phyloP scores from a whole-genome alignment of 2,888 invertebrate species.

The Heliconius hortense region DNA sequence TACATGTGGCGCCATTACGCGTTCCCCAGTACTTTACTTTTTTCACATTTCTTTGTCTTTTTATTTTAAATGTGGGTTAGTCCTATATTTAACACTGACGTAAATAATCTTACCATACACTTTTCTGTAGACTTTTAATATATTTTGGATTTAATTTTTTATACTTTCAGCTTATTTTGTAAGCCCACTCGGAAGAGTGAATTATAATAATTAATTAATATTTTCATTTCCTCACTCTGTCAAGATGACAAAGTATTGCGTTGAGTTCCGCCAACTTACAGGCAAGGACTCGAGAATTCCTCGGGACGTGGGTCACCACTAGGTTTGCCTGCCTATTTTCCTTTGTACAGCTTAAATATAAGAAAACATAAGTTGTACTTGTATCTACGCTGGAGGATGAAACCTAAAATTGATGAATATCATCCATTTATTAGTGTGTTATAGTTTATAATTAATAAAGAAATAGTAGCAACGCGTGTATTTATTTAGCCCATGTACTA shows the following conservation, averaged over 20 bases:
- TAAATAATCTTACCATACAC: not conserved
- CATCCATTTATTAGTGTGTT: too few species aligned
- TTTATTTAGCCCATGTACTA: too few species aligned
- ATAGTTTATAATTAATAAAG: too few species aligned
- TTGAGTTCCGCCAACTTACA: not conserved
- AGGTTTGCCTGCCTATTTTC: not conserved
- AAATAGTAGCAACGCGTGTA: too few species aligned
- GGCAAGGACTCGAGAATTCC: not conserved
- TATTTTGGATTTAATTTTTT: not conserved
- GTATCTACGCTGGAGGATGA: too few species aligned
- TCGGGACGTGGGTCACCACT: too few species aligned
- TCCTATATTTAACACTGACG: slow-evolving; percentile 14
- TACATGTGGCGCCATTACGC: slow-evolving; percentile 36
- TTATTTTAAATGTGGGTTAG: slow-evolving; percentile 30
- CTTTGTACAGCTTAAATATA: not conserved
- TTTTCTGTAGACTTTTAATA: not conserved
- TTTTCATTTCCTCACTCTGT: not conserved
- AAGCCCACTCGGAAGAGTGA: not conserved
- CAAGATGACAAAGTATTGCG: not conserved
- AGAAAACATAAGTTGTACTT: too few species aligned
- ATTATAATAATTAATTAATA: too few species aligned
- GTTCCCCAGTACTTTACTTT: slow-evolving; percentile 26
- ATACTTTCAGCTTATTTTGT: not conserved
- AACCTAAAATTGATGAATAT: too few species aligned
- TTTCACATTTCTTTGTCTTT: slow-evolving; percentile 25